Evolutionary conservation across 2,113 vertebrate species (phyloP).

Genomic region (Isichthys henryi): DNA sequence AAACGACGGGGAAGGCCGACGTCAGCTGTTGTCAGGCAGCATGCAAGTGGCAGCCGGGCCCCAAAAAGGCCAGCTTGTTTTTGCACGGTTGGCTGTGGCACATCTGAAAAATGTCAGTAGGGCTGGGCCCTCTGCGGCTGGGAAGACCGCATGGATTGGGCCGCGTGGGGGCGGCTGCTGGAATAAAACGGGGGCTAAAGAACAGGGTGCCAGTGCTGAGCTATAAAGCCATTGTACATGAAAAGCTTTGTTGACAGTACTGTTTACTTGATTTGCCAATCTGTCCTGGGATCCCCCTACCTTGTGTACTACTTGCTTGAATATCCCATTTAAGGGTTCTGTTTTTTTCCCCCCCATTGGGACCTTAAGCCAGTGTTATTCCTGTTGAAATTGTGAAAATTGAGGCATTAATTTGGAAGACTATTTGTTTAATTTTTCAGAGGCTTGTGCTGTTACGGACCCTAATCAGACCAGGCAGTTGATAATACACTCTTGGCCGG

Average conservation of each 20-base stretch:
- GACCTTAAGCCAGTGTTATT: not conserved
- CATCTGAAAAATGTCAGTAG: not conserved
- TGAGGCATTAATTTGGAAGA: not conserved
- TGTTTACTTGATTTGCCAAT: not conserved
- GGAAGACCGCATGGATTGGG: not conserved
- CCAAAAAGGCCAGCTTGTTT: not conserved
- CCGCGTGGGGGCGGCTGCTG: not conserved
- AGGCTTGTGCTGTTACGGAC: not conserved
- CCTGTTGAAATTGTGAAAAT: not conserved
- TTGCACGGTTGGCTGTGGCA: not conserved
- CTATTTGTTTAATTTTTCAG: not conserved
- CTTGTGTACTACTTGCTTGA: not conserved
- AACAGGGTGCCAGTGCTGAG: not conserved
- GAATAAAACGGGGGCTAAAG: not conserved
- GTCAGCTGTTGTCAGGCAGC: not conserved
- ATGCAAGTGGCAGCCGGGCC: not conserved
- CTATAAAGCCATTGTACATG: not conserved
- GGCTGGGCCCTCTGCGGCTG: not conserved
- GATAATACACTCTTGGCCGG: no score
- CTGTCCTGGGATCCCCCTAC: not conserved
- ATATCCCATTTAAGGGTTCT: not conserved
- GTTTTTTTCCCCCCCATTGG: not conserved
- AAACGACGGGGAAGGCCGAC: not conserved
- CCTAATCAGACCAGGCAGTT: not conserved
- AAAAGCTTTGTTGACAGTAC: not conserved